Percentiles rank a stretch among this genome's conserved stretches.
Evolutionary conservation across 2,797 vertebrate genomes (phyloP).

Genomic region (Benthosema pterotum): DNA sequence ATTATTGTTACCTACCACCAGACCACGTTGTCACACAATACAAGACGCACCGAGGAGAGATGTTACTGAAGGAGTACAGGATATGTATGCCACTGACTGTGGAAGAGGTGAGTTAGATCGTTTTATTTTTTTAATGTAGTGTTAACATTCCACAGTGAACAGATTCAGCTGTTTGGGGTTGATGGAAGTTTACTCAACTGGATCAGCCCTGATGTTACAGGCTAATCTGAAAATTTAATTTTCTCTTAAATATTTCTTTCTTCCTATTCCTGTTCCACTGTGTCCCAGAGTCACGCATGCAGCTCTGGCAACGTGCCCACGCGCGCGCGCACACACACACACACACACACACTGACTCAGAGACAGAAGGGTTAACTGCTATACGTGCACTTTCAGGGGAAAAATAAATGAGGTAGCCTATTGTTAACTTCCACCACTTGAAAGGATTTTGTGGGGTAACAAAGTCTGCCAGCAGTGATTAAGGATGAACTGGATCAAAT

Average conservation of each 20-base stretch:
- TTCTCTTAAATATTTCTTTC: neutral
- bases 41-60: slow-evolving; percentile 72
- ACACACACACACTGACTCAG: no score
- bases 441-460: no score
- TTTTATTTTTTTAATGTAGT: neutral
- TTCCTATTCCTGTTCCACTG: neutral
- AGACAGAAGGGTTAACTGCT: no score
- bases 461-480: no score
- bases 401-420: no score
- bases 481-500: no score
- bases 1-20: no score
- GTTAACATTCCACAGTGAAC: neutral
- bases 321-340: no score
- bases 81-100: slow-evolving; percentile 98
- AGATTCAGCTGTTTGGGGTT: neutral
- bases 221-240: neutral
- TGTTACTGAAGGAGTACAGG: slow-evolving; percentile 98
- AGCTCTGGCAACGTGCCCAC: no score
- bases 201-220: neutral
- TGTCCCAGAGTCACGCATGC: no score
- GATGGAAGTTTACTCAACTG: neutral
- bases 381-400: no score
- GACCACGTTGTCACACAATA: neutral
- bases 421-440: no score
- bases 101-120: slow-evolving; percentile 87